phyloP scores from a whole-genome alignment of 2,113 vertebrate genomes.

The Tilapia sparmanii region DNA sequence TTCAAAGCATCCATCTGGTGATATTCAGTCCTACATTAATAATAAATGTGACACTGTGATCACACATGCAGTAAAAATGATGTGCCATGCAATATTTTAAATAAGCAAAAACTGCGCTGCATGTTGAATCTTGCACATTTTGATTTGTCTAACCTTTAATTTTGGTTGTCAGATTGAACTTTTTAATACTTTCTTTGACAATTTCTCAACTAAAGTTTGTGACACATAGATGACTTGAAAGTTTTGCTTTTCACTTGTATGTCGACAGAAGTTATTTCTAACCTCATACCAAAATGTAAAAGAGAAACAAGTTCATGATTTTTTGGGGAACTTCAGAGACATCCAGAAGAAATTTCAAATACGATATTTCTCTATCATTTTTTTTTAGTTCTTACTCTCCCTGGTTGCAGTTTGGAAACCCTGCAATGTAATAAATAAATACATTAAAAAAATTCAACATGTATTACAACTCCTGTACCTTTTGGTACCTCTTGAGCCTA shows the following conservation, averaged over 20 bases:
- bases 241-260: conserved; percentile 18
- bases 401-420: background rate
- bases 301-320: background rate
- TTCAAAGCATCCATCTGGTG: background rate
- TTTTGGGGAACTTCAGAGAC: conserved; percentile 14
- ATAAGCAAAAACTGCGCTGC: background rate
- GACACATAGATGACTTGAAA: conserved; percentile 33
- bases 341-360: conserved; percentile 14
- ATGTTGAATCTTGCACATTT: background rate
- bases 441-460: background rate
- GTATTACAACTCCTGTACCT: conserved; percentile 9
- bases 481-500: conserved; percentile 43
- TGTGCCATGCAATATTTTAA: background rate
- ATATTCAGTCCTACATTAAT: background rate
- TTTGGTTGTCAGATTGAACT: background rate
- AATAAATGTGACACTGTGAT: background rate
- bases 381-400: background rate
- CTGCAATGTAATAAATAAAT: background rate
- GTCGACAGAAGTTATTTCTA: conserved; percentile 11
- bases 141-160: background rate
- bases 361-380: background rate
- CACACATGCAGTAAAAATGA: background rate
- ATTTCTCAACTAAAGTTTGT: conserved; percentile 36
- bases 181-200: background rate
- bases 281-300: background rate